Percentiles rank a stretch among this genome's conserved stretches.
These are phyloP conservation scores for Rhorus exstirpatorius DNA, from an alignment of 2,888 invertebrate genomes.

Conservation along the genomic window DNA sequence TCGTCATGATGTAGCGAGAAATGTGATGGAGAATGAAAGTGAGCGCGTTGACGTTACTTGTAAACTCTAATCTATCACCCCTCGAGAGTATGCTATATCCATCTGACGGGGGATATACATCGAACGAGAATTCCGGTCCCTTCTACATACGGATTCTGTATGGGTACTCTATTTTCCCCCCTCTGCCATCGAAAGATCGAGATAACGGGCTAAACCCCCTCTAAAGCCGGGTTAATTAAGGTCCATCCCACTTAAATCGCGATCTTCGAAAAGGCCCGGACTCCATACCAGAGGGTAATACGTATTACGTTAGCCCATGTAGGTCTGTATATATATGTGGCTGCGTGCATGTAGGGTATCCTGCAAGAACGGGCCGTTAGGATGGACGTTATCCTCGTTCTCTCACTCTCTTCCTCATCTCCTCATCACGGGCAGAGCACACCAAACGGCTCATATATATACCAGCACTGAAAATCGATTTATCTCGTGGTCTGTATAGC, in stretches of 20 bases:
- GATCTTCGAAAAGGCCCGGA: conserved; percentile 75
- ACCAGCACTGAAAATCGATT: conserved; percentile 67
- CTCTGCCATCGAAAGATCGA: conserved; percentile 75
- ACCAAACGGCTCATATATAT: conserved; percentile 45
- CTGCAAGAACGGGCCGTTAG: conserved; percentile 57
- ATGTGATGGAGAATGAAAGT: conserved; percentile 44
- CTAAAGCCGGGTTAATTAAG: conserved; percentile 82
- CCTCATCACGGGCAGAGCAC: conserved; percentile 30
- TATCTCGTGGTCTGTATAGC: conserved; percentile 63
- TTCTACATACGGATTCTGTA: conserved; percentile 21
- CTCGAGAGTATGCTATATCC: conserved; percentile 1
- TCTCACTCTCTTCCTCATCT: conserved; percentile 26
- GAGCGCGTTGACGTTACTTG: conserved; percentile 32
- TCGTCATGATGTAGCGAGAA: conserved; percentile 21
- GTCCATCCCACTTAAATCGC: conserved; percentile 78
- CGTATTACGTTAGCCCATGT: conserved; percentile 28
- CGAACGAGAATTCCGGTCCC: conserved; percentile 1
- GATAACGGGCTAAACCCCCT: conserved; percentile 80
- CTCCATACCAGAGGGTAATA: conserved; percentile 35
- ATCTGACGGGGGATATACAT: conserved; percentile 8
- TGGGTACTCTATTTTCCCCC: conserved; percentile 13
- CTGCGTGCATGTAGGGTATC: conserved; percentile 17
- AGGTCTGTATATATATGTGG: conserved; percentile 15
- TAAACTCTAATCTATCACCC: conserved; percentile 28
- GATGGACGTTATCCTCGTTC: conserved; percentile 57